Percentiles rank a stretch among this genome's conserved stretches.
Conservation (phyloP, 2,113 vertebrate species). For the Pristiophorus japonicus region DNA sequence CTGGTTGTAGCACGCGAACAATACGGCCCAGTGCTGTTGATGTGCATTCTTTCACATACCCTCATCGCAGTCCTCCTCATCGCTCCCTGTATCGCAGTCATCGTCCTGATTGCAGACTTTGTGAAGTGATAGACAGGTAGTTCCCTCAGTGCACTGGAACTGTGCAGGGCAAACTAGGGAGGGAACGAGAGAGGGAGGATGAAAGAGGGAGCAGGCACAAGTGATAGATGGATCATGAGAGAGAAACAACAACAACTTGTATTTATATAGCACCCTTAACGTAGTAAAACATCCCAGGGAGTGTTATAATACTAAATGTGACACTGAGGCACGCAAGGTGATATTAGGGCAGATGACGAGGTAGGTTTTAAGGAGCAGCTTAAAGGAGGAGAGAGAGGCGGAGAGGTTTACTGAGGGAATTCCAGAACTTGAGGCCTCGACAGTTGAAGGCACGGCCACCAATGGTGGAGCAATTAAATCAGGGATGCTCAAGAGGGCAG, state of each 20-base stretch:
- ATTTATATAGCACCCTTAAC: too few species aligned
- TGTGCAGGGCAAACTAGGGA: conserved; percentile 75
- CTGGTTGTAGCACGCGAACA: background rate
- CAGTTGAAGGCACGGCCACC: too few species aligned
- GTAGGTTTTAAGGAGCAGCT: too few species aligned
- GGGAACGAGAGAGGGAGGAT: background rate
- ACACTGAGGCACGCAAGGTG: too few species aligned
- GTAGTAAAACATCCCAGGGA: too few species aligned
- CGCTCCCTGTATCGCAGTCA: conserved; percentile 70
- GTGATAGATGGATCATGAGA: background rate
- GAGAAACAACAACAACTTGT: background rate
- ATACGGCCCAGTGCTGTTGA: background rate
- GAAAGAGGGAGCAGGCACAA: background rate
- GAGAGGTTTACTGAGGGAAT: too few species aligned
- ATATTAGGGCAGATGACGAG: too few species aligned
- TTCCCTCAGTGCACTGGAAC: conserved; percentile 69
- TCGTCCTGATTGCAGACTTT: conserved; percentile 70
- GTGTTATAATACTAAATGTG: too few species aligned
- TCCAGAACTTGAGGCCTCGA: too few species aligned
- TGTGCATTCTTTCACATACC: conserved; percentile 52
- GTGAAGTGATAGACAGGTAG: conserved; percentile 75
- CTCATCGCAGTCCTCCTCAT: conserved; percentile 71
- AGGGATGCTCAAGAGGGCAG: too few species aligned
- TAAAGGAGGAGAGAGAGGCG: too few species aligned
- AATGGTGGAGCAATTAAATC: too few species aligned